Evolutionary conservation across 1,140 invertebrate species (phyloP).

Genomic region (Papilio machaon): DNA sequence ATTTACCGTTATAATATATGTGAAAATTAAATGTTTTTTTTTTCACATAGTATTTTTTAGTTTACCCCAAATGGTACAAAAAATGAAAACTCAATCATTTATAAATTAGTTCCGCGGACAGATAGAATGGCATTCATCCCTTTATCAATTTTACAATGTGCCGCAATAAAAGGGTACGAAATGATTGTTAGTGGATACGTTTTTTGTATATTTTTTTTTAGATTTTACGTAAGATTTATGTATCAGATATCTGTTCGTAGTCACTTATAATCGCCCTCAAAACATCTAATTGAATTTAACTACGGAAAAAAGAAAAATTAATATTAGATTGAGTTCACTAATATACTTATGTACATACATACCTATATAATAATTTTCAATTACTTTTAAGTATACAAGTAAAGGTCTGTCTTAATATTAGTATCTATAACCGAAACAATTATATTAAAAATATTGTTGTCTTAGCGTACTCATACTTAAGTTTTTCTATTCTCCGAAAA

Average conservation of each 20-base stretch:
- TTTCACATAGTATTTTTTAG: not conserved
- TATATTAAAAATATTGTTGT: not conserved
- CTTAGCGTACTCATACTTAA: too few species aligned
- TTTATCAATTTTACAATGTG: slow-evolving; percentile 78
- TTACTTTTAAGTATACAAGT: not conserved
- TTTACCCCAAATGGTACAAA: slow-evolving; percentile 58
- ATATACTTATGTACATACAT: too few species aligned
- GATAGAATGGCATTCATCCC: slow-evolving; percentile 68
- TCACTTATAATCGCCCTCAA: not conserved
- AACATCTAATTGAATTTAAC: not conserved
- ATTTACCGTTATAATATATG: slow-evolving; percentile 21
- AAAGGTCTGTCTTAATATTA: not conserved
- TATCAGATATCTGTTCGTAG: slow-evolving; percentile 3
- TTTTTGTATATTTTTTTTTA: slow-evolving; percentile 66
- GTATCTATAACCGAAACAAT: not conserved
- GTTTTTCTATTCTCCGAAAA: not conserved
- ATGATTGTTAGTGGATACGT: slow-evolving; percentile 65
- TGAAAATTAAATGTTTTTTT: slow-evolving; percentile 8
- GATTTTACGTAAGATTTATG: slow-evolving; percentile 69
- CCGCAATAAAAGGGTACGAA: slow-evolving; percentile 76
- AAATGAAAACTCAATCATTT: slow-evolving; percentile 81
- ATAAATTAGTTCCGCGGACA: slow-evolving; percentile 80
- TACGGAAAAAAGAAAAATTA: too few species aligned
- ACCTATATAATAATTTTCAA: not conserved
- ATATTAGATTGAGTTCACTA: too few species aligned